These are phyloP conservation scores for Cliona cf. orientalis DNA, from an alignment of 37 sponge, comb jelly and placozoan genomes.

Conservation along the genomic window DNA sequence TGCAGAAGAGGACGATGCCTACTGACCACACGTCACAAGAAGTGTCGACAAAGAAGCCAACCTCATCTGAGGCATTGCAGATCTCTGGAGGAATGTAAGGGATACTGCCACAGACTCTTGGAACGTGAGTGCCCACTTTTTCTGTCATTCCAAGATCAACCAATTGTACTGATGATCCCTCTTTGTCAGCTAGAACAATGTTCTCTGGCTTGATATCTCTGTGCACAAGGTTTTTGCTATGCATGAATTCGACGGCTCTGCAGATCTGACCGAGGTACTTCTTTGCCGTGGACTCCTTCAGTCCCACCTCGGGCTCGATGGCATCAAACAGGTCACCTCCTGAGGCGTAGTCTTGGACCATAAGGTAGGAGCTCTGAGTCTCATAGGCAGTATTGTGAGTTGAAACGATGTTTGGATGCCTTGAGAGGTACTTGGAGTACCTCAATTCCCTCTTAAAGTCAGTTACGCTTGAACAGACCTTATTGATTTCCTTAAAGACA, in stretches of 20 bases:
- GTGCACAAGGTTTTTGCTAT: conserved; percentile 89
- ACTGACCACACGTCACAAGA: conserved; percentile 95
- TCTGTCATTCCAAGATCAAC: conserved; percentile 97
- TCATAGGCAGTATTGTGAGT: conserved; percentile 87
- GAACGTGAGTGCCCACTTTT: conserved; percentile 82
- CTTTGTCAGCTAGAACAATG: conserved; percentile 80
- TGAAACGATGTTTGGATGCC: conserved; percentile 81
- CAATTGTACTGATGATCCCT: conserved; percentile 64
- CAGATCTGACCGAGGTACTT: conserved; percentile 74
- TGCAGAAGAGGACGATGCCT: conserved; percentile 92
- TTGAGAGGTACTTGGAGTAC: conserved; percentile 70
- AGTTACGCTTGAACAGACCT: conserved; percentile 56
- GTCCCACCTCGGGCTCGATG: conserved; percentile 90
- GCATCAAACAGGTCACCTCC: conserved; percentile 95
- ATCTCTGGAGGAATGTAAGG: conserved; percentile 97
- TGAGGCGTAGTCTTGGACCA: conserved; percentile 89
- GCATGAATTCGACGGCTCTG: conserved; percentile 89
- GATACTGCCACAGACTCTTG: conserved; percentile 90
- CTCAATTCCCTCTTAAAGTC: conserved; percentile 92
- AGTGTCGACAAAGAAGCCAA: conserved; percentile 79
- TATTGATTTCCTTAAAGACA: conserved; percentile 85
- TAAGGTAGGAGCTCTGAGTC: conserved; percentile 83
- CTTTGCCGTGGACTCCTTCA: conserved; percentile 70
- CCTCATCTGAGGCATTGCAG: conserved; percentile 82
- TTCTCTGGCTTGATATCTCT: conserved; percentile 95